Percentiles rank a stretch among this genome's conserved stretches.
Evolutionary conservation across 2,888 invertebrate genomes (phyloP).

Genomic region (Brachyopa scutellaris): DNA sequence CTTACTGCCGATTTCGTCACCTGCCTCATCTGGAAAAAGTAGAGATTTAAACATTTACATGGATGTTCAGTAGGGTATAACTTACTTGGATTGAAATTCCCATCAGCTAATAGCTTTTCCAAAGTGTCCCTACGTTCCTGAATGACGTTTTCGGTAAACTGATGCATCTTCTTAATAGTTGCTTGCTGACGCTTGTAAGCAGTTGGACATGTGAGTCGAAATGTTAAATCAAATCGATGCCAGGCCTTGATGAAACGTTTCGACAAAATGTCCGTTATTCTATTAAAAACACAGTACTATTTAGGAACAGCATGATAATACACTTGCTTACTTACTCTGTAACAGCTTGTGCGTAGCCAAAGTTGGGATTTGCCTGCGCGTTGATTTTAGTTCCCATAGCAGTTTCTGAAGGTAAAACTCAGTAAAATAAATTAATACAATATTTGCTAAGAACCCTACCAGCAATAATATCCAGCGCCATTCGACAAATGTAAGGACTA

Average conservation of each 20-base stretch:
- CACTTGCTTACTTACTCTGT: conserved; percentile 85
- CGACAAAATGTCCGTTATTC: conserved; percentile 76
- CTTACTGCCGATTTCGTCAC: conserved; percentile 82
- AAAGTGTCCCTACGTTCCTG: conserved; percentile 74
- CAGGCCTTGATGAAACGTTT: conserved; percentile 77
- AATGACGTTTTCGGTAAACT: conserved; percentile 77
- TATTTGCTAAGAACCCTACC: no score
- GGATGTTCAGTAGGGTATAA: no score
- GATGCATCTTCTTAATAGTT: conserved; percentile 76
- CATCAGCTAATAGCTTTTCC: conserved; percentile 68
- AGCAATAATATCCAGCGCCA: conserved; percentile 84
- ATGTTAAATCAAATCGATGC: conserved; percentile 77
- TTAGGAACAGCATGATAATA: no score
- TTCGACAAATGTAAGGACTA: conserved; percentile 85
- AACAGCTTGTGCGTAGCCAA: conserved; percentile 88
- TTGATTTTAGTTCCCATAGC: conserved; percentile 79
- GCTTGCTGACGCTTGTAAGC: conserved; percentile 73
- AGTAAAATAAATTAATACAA: no score
- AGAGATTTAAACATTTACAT: neutral
- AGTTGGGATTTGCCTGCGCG: conserved; percentile 85
- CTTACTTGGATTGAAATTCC: conserved; percentile 38
- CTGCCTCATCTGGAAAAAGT: conserved; percentile 18
- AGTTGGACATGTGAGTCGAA: conserved; percentile 74
- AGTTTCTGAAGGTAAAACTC: conserved; percentile 77
- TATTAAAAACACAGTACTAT: no score